Conservation (phyloP, 1,140 invertebrate genomes). For the Bactericera cockerelli region DNA sequence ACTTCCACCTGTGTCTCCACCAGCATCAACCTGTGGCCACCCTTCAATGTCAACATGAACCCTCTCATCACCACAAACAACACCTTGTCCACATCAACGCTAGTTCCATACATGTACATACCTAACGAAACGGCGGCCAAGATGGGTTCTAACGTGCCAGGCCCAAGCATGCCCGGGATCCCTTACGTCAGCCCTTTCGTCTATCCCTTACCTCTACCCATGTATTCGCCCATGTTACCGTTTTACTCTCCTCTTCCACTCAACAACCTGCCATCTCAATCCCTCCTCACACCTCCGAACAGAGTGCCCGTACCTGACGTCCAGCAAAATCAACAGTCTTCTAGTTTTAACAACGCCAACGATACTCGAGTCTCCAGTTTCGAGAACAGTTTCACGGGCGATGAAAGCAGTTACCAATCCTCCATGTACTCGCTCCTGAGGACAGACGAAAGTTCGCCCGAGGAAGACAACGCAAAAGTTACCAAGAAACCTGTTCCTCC, state of each 20-base stretch:
- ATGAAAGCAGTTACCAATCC: constrained; percentile 29
- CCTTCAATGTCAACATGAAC: constrained; percentile 38
- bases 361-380: not conserved
- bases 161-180: not conserved
- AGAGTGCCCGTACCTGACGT: not conserved
- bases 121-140: not conserved
- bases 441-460: constrained; percentile 21
- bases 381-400: not conserved
- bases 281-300: not conserved
- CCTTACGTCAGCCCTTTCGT: not conserved
- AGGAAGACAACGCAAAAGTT: constrained; percentile 10
- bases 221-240: not conserved
- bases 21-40: constrained; percentile 40
- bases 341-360: not conserved
- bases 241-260: not conserved
- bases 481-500: not conserved
- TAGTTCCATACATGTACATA: constrained; percentile 11
- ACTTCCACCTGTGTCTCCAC: constrained; percentile 3
- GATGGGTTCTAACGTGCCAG: not conserved
- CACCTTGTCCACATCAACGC: not conserved
- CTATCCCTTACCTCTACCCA: constrained; percentile 4
- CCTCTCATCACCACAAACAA: constrained; percentile 26
- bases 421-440: constrained; percentile 33
- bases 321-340: too few species aligned
- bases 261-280: not conserved